These are phyloP conservation scores for Semaprochilodus insignis DNA, from an alignment of 2,797 vertebrate species.

Conservation along the genomic window DNA sequence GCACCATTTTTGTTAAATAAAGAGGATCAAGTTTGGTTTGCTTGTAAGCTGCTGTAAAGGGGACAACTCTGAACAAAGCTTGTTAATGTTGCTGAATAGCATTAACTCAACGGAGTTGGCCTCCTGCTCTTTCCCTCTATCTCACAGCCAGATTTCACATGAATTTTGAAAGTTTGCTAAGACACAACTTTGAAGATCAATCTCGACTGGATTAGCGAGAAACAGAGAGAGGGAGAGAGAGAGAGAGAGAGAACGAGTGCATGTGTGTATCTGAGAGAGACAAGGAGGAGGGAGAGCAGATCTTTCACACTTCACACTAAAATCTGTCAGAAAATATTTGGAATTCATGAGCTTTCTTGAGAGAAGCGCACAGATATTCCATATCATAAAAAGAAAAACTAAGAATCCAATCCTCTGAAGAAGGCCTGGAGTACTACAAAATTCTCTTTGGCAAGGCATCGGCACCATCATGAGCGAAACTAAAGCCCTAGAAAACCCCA, in stretches of 20 bases:
- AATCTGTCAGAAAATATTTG: conserved; percentile 69
- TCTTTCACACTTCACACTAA: conserved; percentile 55
- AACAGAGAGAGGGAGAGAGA: conserved; percentile 26
- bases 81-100: background rate
- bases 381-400: conserved; percentile 64
- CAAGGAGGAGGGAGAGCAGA: background rate
- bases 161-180: conserved; percentile 31
- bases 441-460: conserved; percentile 69
- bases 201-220: conserved; percentile 30
- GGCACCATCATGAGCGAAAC: conserved; percentile 64
- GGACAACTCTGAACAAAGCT: background rate
- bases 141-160: conserved; percentile 1
- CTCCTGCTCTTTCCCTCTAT: background rate
- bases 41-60: background rate
- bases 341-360: conserved; percentile 66
- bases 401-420: conserved; percentile 63
- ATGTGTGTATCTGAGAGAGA: conserved; percentile 2
- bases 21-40: background rate
- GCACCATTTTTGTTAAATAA: conserved; percentile 1
- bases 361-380: conserved; percentile 61
- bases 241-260: background rate
- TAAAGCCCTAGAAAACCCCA: conserved; percentile 66
- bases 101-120: background rate
- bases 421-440: conserved; percentile 59
- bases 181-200: conserved; percentile 35